Conservation (phyloP, 2,888 invertebrate species). For the Drosophila anomalata region DNA sequence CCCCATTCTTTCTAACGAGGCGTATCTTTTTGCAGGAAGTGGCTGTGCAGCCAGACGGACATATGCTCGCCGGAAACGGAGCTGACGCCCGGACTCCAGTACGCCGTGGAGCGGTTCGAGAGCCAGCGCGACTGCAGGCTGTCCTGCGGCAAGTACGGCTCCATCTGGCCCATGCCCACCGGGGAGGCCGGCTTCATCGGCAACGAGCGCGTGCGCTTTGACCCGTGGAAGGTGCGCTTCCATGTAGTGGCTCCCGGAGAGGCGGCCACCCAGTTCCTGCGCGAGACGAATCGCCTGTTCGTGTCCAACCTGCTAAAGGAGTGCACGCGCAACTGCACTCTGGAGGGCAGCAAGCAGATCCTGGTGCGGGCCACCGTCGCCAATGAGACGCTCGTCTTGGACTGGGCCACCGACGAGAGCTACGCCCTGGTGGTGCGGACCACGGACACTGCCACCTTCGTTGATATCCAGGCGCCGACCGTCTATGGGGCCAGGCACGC, state of each 20-base stretch:
- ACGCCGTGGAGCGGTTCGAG: constrained; percentile 64
- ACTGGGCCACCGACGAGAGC: constrained; percentile 89
- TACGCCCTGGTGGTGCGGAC: constrained; percentile 87
- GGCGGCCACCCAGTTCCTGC: constrained; percentile 85
- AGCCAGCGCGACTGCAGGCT: constrained; percentile 88
- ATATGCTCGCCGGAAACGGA: constrained; percentile 66
- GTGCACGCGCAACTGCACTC: constrained; percentile 85
- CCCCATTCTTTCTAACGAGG: neutral
- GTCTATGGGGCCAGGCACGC: constrained; percentile 91
- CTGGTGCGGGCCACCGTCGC: constrained; percentile 86
- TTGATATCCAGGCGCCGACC: constrained; percentile 86
- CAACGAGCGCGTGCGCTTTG: constrained; percentile 85
- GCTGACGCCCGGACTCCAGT: constrained; percentile 2
- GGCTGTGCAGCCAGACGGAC: constrained; percentile 72
- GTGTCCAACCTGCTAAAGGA: constrained; percentile 86
- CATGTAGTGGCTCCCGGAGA: constrained; percentile 85
- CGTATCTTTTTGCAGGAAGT: constrained; percentile 45
- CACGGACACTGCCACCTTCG: constrained; percentile 85
- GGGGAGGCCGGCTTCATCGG: constrained; percentile 84
- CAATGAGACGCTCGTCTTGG: constrained; percentile 85
- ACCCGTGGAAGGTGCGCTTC: constrained; percentile 85
- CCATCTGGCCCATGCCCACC: constrained; percentile 89
- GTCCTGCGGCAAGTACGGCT: constrained; percentile 88
- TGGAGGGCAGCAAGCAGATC: constrained; percentile 85
- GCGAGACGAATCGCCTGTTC: constrained; percentile 86